Percentiles rank a stretch among this genome's conserved stretches.
Evolutionary conservation across 1,140 invertebrate genomes (phyloP).

Genomic region (Subanguina moxae): DNA sequence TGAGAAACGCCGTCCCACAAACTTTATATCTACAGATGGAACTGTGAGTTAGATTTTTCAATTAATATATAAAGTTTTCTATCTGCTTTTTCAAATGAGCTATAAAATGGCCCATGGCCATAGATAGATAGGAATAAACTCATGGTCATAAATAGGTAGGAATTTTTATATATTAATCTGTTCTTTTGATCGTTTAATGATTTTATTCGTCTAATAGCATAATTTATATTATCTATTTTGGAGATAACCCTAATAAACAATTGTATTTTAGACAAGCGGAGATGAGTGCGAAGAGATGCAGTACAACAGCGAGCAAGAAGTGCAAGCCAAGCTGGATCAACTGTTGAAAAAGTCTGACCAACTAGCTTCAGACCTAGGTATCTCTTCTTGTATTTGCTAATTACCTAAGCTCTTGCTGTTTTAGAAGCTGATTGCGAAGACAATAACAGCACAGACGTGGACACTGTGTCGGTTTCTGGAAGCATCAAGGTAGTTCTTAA

Average conservation of each 20-base stretch:
- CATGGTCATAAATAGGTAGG: too few relatives aligned
- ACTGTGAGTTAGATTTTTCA: constrained; percentile 14
- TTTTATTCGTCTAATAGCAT: too few relatives aligned
- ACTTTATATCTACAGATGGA: constrained; percentile 30
- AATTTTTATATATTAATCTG: too few relatives aligned
- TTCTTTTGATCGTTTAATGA: too few relatives aligned
- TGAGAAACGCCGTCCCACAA: constrained; percentile 22
- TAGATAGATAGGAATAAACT: too few relatives aligned
- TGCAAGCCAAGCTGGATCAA: constrained; percentile 28
- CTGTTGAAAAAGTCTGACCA: constrained; percentile 20
- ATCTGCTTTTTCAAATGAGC: too few relatives aligned
- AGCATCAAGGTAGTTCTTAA: constrained; percentile 19
- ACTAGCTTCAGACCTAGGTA: constrained; percentile 26
- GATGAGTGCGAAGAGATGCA: constrained; percentile 25
- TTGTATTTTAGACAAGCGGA: constrained; percentile 24
- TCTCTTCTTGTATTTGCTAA: neutral
- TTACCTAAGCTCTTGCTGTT: neutral
- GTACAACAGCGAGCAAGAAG: constrained; percentile 19
- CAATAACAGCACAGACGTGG: constrained; percentile 34
- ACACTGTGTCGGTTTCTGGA: constrained; percentile 30
- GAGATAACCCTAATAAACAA: too few relatives aligned
- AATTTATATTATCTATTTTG: neutral
- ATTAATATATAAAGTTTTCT: too few relatives aligned
- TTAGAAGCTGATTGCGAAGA: constrained; percentile 38
- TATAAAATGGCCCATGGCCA: too few relatives aligned